Percentiles rank a stretch among this genome's conserved stretches.
phyloP scores from a whole-genome alignment of 2,797 vertebrate species.

The Paguma larvata region DNA sequence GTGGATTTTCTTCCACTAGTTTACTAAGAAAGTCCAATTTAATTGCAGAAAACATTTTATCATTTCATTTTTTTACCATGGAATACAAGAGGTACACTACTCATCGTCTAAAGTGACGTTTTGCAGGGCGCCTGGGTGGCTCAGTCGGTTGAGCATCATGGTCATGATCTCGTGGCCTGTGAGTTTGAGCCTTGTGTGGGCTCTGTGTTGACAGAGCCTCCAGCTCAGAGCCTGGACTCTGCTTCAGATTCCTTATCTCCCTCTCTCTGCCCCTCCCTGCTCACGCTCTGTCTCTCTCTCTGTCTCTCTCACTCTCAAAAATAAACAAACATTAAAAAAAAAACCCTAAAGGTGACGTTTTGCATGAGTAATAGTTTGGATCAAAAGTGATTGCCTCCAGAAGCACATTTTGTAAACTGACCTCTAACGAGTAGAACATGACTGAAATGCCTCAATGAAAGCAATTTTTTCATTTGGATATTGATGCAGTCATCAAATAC shows the following conservation, averaged over 20 bases:
- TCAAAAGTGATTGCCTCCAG: constrained; percentile 14
- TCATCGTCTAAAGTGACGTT: neutral
- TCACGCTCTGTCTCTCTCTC: no score
- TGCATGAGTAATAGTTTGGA: neutral
- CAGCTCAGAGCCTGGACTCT: no score
- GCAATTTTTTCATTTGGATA: neutral
- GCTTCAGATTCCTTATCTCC: no score
- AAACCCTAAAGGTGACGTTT: neutral
- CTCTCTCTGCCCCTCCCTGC: no score
- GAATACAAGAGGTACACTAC: neutral
- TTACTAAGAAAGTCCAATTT: constrained; percentile 13
- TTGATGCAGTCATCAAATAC: neutral
- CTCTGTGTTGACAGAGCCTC: no score
- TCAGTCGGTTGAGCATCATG: no score
- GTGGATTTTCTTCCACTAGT: neutral
- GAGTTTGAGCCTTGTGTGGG: no score
- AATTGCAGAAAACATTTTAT: neutral
- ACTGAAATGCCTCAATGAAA: constrained; percentile 24
- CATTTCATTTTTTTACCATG: neutral
- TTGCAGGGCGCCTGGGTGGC: no score
- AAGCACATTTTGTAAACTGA: neutral
- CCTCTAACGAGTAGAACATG: neutral
- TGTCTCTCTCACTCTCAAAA: no score
- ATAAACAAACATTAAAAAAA: no score
- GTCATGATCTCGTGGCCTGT: no score